Base-by-base conservation (phyloP, 2,113 vertebrate genomes). In the Toxotes jaculatrix region DNA sequence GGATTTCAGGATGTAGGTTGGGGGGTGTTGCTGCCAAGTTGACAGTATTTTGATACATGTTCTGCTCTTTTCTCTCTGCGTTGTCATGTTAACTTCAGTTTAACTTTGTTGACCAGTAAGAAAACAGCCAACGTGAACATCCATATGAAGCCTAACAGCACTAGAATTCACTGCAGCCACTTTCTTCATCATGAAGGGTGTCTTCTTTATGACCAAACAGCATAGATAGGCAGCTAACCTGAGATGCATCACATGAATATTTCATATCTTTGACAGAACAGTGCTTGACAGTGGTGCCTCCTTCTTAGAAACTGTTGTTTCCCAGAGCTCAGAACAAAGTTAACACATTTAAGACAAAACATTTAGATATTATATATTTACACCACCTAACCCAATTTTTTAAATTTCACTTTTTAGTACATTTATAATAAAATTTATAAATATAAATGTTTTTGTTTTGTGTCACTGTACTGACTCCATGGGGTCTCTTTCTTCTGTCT, bases 361-460 rank as follows among this genome's bases (percentile, higher is more conserved):
- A 65, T 61, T 76, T 59, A 43, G 63, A 65, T 66, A 75, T 81
- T 63, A 77, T 66, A 38, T 79, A 80, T 87, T 77, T 75, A 77
- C n/a, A 66, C 27, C 63, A 66, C 27, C 36, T 49, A 60, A 66
- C 43, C 31, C 7, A 11, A 1, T 62, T 75, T 70, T 70, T 40
- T 3, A 42, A 21, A 38, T n/a, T 55, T 61, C 34, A 51, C 40
- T 42, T 69, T 70, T 77, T 43, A 69, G 60, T 17, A 38, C 70
- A 27, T 27, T 27, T 27, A 27, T 27, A 27, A 27, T 27, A 27
- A 27, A 27, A 27, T 27, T 27, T 27, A 27, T 27, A 1, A 60
- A 78, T 75, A 16, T 68, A 61, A 75, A 51, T 79, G 55, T 80
- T 77, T 55, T 43, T 73, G 10, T 38, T 82, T 42, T 74, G 42